Percentiles rank a stretch among this genome's conserved stretches.
phyloP scores from a whole-genome alignment of 1,140 invertebrate genomes.

The Ptiloglossa arizonensis region DNA sequence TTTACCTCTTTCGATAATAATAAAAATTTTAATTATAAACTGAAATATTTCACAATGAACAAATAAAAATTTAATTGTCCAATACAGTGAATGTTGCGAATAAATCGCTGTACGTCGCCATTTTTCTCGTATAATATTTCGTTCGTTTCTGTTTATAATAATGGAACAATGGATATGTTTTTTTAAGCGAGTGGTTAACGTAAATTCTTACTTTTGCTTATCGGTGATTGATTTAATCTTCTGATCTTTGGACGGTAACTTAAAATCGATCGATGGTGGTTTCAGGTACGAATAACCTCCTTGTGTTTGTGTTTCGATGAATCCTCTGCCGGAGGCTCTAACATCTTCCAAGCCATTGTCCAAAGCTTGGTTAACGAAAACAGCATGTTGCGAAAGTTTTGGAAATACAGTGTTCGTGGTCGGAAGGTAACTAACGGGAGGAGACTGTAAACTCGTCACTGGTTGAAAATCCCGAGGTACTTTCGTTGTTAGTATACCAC shows the following conservation, averaged over 20 bases:
- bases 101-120: no score
- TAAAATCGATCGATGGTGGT: constrained; percentile 20
- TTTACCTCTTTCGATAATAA: no score
- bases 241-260: constrained; percentile 8
- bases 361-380: constrained; percentile 31
- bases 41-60: no score
- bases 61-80: no score
- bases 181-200: neutral
- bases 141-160: no score
- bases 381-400: constrained; percentile 40
- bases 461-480: constrained; percentile 9
- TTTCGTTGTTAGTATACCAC: constrained; percentile 40
- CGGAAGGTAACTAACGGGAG: constrained; percentile 32
- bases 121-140: no score
- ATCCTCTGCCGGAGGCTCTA: neutral
- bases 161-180: neutral
- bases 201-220: constrained; percentile 29
- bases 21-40: no score
- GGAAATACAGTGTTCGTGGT: constrained; percentile 4
- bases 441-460: constrained; percentile 18
- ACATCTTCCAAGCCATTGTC: constrained; percentile 10
- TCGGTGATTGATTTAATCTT: constrained; percentile 14
- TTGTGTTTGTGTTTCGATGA: constrained; percentile 9
- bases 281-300: constrained; percentile 24
- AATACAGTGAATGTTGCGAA: no score